These are phyloP conservation scores for Masticophis lateralis DNA, from an alignment of 2,797 vertebrate genomes.

Conservation along the genomic window DNA sequence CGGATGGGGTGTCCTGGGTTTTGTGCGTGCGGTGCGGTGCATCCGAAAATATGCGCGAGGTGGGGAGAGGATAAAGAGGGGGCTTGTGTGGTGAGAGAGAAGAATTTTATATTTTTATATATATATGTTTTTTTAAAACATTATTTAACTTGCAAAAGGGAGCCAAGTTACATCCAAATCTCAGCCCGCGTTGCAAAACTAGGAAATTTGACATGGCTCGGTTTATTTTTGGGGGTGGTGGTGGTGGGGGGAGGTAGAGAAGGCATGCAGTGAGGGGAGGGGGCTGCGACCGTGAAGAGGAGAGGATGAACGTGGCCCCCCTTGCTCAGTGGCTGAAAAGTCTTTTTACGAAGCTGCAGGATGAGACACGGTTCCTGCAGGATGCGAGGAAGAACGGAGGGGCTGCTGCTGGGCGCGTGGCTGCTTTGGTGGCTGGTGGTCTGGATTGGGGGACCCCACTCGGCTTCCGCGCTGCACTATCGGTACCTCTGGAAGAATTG, in stretches of 20 bases:
- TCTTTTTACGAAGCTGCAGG: background rate
- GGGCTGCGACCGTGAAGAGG: background rate
- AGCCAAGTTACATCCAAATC: background rate
- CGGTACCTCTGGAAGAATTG: constrained; percentile 81
- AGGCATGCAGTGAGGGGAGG: background rate
- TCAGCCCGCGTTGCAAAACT: background rate
- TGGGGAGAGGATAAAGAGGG: background rate
- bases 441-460: constrained; percentile 41
- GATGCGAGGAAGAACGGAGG: constrained; percentile 44
- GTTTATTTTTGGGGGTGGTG: background rate
- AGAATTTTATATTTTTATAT: background rate
- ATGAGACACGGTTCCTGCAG: background rate
- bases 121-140: background rate
- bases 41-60: background rate
- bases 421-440: constrained; percentile 32
- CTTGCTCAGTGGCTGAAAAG: background rate
- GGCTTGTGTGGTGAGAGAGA: background rate
- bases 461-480: constrained; percentile 67
- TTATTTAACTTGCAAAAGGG: constrained; percentile 58
- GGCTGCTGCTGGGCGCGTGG: background rate
- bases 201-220: background rate
- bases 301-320: too few relatives aligned
- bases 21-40: background rate
- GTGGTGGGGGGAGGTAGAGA: background rate
- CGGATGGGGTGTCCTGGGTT: too few relatives aligned